Evolutionary conservation across 2,888 invertebrate species (phyloP).

Genomic region (Mythimna vitellina): DNA sequence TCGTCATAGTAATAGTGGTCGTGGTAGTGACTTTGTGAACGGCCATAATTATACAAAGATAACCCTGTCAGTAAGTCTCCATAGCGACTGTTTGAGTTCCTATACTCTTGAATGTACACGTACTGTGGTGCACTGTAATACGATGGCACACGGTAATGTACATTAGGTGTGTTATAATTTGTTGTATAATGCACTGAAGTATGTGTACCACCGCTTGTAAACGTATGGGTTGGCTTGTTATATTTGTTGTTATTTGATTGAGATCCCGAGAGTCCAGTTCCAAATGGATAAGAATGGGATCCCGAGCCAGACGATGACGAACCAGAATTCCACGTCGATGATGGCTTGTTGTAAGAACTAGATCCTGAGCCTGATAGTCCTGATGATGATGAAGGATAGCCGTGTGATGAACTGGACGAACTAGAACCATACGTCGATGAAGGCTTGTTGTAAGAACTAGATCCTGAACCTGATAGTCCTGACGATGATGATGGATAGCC

Average conservation of each 20-base stretch:
- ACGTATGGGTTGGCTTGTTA: slow-evolving; percentile 37
- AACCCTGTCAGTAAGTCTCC: slow-evolving; percentile 83
- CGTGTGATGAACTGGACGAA: not conserved
- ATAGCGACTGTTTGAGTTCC: slow-evolving; percentile 82
- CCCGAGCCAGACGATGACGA: slow-evolving; percentile 25
- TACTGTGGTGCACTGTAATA: slow-evolving; percentile 80
- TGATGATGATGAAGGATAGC: slow-evolving; percentile 33
- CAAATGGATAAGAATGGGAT: slow-evolving; percentile 35
- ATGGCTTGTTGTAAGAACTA: not conserved
- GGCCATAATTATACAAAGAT: slow-evolving; percentile 83
- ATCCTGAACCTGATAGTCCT: slow-evolving; percentile 22
- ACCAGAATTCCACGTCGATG: not conserved
- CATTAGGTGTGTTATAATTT: slow-evolving; percentile 12
- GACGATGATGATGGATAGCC: slow-evolving; percentile 16
- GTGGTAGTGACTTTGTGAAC: slow-evolving; percentile 80
- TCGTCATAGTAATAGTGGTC: slow-evolving; percentile 84
- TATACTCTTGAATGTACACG: slow-evolving; percentile 82
- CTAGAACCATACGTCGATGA: slow-evolving; percentile 6
- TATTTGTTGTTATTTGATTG: slow-evolving; percentile 8
- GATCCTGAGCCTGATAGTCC: slow-evolving; percentile 27
- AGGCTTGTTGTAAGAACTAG: not conserved
- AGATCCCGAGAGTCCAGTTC: slow-evolving; percentile 40
- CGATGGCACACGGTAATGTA: slow-evolving; percentile 34
- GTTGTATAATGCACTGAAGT: slow-evolving; percentile 27
- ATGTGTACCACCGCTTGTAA: slow-evolving; percentile 56